These are phyloP conservation scores for Carettochelys insculpta DNA, from an alignment of 2,113 vertebrate species.

Conservation along the genomic window DNA sequence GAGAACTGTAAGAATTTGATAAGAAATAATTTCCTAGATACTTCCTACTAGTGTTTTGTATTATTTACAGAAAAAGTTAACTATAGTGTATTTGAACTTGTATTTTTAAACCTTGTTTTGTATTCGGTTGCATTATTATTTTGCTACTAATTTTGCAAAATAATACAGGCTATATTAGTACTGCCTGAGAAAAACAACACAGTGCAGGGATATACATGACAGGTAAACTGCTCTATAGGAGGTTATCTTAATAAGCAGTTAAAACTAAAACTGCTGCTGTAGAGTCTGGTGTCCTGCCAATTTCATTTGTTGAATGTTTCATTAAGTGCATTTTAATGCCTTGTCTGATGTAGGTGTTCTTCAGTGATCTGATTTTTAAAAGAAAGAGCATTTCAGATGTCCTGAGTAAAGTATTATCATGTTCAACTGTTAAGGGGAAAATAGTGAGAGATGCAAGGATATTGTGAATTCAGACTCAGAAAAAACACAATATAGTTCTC, in stretches of 20 bases:
- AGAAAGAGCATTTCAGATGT: conserved; percentile 64
- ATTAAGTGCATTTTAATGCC: conserved; percentile 70
- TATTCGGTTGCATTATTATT: conserved; percentile 2
- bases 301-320: conserved; percentile 64
- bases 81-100: neutral
- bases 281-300: conserved; percentile 54
- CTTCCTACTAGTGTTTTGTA: neutral
- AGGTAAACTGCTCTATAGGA: conserved; percentile 53
- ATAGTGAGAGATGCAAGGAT: conserved; percentile 38
- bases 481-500: conserved; percentile 5
- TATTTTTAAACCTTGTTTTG: neutral
- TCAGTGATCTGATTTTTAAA: conserved; percentile 69
- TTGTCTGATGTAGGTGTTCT: conserved; percentile 62
- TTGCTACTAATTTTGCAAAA: conserved; percentile 38
- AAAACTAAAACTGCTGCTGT: conserved; percentile 31
- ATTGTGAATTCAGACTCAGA: neutral
- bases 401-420: conserved; percentile 62
- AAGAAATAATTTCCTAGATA: neutral
- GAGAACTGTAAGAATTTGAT: neutral
- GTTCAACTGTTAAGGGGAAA: conserved; percentile 46
- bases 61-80: neutral
- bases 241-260: conserved; percentile 70
- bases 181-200: conserved; percentile 55
- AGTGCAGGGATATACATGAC: conserved; percentile 9
- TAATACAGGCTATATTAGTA: conserved; percentile 45